These are phyloP conservation scores for Pandemis cinnamomeana DNA, from an alignment of 2,888 invertebrate species.

Conservation along the genomic window DNA sequence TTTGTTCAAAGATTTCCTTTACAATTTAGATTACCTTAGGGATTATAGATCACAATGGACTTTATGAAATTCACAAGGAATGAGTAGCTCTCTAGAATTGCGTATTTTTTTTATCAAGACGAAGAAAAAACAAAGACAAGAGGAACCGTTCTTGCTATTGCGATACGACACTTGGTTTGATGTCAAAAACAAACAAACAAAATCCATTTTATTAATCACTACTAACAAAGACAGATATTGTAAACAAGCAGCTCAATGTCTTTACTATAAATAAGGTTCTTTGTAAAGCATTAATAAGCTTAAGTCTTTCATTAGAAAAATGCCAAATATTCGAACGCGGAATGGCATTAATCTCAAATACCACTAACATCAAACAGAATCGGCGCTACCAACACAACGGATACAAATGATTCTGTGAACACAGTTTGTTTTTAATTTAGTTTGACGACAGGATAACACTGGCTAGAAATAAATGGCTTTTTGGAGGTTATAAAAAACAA, in stretches of 20 bases:
- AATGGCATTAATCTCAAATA: conserved; percentile 36
- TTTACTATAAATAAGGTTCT: conserved; percentile 42
- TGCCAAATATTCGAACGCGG: conserved; percentile 18
- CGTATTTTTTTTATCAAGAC: no score
- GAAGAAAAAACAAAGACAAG: no score
- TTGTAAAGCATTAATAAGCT: conserved; percentile 32
- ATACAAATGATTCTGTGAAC: conserved; percentile 26
- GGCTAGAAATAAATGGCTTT: conserved; percentile 9
- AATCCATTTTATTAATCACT: conserved; percentile 3
- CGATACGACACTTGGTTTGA: neutral
- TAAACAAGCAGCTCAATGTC: conserved; percentile 39
- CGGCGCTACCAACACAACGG: conserved; percentile 7
- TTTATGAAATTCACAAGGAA: no score
- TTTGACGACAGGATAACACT: conserved; percentile 18
- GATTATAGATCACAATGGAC: no score
- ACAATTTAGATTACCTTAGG: no score
- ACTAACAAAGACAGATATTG: conserved; percentile 38
- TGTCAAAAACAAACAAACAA: neutral
- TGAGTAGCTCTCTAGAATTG: no score
- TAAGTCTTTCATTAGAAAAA: conserved; percentile 28
- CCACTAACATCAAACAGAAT: conserved; percentile 34
- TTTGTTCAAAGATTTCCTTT: no score
- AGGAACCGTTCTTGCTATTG: no score
- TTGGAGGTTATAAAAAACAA: neutral
- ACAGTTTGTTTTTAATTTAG: conserved; percentile 29